phyloP scores from a whole-genome alignment of 2,888 invertebrate genomes.

The Furcula furcula region DNA sequence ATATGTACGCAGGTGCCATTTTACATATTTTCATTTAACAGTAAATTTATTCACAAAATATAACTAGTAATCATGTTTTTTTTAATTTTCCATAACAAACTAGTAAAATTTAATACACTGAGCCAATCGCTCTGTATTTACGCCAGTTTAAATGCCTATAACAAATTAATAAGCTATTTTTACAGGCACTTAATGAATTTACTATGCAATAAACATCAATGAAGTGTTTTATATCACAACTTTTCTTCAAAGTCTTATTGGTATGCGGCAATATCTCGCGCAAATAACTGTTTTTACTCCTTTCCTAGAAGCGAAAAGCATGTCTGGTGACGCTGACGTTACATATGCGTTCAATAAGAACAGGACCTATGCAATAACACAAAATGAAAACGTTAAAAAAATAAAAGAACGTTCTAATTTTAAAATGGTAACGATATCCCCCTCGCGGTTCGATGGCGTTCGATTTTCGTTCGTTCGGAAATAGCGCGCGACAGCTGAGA shows the following conservation, averaged over 20 bases:
- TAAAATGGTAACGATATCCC: slow-evolving; percentile 63
- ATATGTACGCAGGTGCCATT: too few relatives aligned
- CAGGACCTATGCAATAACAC: slow-evolving; percentile 40
- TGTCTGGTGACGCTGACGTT: slow-evolving; percentile 31
- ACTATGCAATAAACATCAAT: slow-evolving; percentile 16
- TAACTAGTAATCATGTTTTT: too few relatives aligned
- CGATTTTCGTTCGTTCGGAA: slow-evolving; percentile 77
- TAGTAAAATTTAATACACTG: too few relatives aligned
- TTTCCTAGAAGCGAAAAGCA: slow-evolving; percentile 28
- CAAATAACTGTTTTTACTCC: slow-evolving; percentile 27
- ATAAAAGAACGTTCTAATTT: slow-evolving; percentile 61
- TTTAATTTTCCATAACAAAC: too few relatives aligned
- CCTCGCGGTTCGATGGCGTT: slow-evolving; percentile 70
- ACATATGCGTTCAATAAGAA: slow-evolving; percentile 33
- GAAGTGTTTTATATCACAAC: slow-evolving; percentile 3
- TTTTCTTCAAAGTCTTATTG: slow-evolving; percentile 9
- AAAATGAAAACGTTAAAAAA: slow-evolving; percentile 39
- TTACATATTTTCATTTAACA: too few relatives aligned
- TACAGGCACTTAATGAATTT: not conserved
- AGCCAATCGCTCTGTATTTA: not conserved
- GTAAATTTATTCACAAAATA: too few relatives aligned
- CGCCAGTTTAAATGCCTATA: not conserved
- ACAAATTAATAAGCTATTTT: slow-evolving; percentile 1
- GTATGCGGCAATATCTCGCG: slow-evolving; percentile 8
- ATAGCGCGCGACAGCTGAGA: slow-evolving; percentile 80